Conservation (phyloP, 2,888 invertebrate species). For the Perizoma flavofasciatum region DNA sequence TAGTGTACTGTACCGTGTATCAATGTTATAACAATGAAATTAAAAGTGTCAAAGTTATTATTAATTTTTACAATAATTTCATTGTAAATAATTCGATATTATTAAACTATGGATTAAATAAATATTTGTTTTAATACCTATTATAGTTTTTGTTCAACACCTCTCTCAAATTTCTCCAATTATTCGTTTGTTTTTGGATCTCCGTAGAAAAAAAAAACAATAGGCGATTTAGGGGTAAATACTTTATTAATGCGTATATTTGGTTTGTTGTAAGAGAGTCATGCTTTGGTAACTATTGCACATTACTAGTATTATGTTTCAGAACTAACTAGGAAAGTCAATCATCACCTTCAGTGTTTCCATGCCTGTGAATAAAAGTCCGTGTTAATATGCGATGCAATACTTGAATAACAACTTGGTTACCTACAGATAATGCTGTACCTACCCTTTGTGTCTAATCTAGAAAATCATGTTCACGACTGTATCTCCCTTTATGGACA, state of each 20-base stretch:
- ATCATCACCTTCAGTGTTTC: constrained; percentile 32
- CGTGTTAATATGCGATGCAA: constrained; percentile 18
- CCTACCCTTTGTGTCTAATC: too few species aligned
- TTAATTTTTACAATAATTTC: constrained; percentile 72
- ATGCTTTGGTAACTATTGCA: constrained; percentile 29
- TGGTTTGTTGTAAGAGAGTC: constrained; percentile 24
- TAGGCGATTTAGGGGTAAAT: constrained; percentile 27
- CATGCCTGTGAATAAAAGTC: constrained; percentile 44
- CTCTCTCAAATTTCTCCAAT: neutral
- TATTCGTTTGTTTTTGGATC: constrained; percentile 50
- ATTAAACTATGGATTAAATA: constrained; percentile 77
- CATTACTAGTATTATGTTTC: neutral
- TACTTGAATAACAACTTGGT: neutral
- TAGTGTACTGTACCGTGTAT: constrained; percentile 77
- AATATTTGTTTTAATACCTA: constrained; percentile 81
- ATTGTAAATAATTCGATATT: constrained; percentile 83
- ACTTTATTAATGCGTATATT: constrained; percentile 20
- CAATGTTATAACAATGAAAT: constrained; percentile 81
- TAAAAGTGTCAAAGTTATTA: constrained; percentile 68
- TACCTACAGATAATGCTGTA: too few species aligned
- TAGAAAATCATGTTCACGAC: too few species aligned
- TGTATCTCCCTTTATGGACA: too few species aligned
- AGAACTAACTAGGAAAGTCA: constrained; percentile 25
- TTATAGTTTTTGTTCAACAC: constrained; percentile 32
- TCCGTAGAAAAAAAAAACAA: constrained; percentile 49